phyloP scores from a whole-genome alignment of 1,140 invertebrate genomes.

The Zaprionus inermis region DNA sequence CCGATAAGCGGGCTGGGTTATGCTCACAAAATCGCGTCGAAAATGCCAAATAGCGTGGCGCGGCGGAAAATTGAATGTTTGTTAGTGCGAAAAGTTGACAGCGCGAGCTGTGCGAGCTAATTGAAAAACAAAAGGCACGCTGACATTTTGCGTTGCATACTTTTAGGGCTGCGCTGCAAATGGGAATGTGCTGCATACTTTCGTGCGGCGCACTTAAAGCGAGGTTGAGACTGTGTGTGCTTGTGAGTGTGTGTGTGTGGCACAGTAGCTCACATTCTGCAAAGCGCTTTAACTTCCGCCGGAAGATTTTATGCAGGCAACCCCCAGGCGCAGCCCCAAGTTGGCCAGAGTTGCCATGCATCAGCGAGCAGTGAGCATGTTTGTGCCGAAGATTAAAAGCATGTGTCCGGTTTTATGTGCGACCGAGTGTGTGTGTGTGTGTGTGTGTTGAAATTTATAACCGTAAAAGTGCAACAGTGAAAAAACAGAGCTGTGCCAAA shows the following conservation, averaged over 20 bases:
- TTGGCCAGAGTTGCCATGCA: conserved; percentile 62
- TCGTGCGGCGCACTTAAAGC: conserved; percentile 20
- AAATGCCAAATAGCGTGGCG: conserved; percentile 51
- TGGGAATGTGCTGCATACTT: background rate
- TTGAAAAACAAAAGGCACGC: conserved; percentile 58
- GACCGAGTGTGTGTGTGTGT: conserved; percentile 14
- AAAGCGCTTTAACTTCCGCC: conserved; percentile 76
- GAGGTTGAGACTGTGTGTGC: background rate
- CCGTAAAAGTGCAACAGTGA: conserved; percentile 80
- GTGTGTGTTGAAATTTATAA: conserved; percentile 74
- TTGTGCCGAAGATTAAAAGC: conserved; percentile 81
- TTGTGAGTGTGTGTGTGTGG: conserved; percentile 1
- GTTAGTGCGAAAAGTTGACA: conserved; percentile 1
- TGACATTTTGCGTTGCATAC: conserved; percentile 43
- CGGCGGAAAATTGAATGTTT: conserved; percentile 69
- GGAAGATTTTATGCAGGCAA: conserved; percentile 73
- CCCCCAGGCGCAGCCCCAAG: background rate
- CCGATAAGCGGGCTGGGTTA: conserved; percentile 74
- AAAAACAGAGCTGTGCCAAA: conserved; percentile 52
- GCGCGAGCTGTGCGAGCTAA: conserved; percentile 47
- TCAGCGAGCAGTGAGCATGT: conserved; percentile 81
- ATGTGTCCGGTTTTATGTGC: conserved; percentile 81
- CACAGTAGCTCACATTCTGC: conserved; percentile 32
- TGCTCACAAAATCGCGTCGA: conserved; percentile 67
- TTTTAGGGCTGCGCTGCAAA: conserved; percentile 14